Evolutionary conservation across 2,113 vertebrate species (phyloP).

Genomic region (Gracilinanus agilis): DNA sequence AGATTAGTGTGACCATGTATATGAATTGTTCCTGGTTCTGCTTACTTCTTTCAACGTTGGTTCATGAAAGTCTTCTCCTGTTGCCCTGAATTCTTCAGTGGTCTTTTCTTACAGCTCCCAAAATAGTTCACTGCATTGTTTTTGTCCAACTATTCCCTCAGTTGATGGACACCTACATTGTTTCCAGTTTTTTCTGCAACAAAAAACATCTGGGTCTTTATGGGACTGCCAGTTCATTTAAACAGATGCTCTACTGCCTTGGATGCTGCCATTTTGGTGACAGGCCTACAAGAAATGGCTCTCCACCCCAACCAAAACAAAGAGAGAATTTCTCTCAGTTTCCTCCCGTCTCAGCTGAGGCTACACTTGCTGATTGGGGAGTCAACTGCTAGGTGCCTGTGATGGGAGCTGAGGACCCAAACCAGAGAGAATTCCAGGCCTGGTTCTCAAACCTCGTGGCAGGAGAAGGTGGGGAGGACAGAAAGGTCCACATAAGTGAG

Average conservation of each 20-base stretch:
- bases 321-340: conserved; percentile 29
- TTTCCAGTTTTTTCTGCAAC: neutral
- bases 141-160: neutral
- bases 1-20: neutral
- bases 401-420: conserved; percentile 18
- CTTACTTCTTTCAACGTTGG: neutral
- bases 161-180: neutral
- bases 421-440: conserved; percentile 14
- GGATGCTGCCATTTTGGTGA: conserved; percentile 35
- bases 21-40: neutral
- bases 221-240: conserved; percentile 42
- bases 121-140: neutral
- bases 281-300: conserved; percentile 27
- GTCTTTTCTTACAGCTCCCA: neutral
- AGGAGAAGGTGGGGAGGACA: neutral
- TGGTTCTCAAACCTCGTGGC: neutral
- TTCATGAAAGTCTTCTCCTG: neutral
- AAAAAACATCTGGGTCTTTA: conserved; percentile 17
- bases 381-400: conserved; percentile 7
- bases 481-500: conserved; percentile 39
- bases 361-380: neutral
- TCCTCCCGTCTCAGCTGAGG: conserved; percentile 7
- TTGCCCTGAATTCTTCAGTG: neutral
- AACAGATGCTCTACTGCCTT: conserved; percentile 40
- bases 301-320: conserved; percentile 59